Percentiles rank a stretch among this genome's conserved stretches.
These are phyloP conservation scores for Mamestra configurata DNA, from an alignment of 1,140 invertebrate species.

Conservation along the genomic window DNA sequence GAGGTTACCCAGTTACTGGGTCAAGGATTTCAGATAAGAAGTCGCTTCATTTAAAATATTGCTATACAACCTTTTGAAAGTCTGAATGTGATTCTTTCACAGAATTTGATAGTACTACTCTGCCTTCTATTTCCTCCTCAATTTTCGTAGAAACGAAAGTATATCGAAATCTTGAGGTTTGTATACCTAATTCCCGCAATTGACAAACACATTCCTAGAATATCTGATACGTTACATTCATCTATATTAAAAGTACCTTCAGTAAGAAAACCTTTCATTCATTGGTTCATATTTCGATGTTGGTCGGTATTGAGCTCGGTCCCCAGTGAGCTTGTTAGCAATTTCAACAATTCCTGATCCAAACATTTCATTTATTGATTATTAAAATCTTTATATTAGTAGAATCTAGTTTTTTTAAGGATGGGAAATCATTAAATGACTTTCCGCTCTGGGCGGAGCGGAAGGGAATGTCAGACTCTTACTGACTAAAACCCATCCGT, in stretches of 20 bases:
- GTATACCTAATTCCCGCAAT: not conserved
- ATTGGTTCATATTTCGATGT: constrained; percentile 1
- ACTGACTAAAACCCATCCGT: no score
- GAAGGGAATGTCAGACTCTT: no score
- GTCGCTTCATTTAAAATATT: no score
- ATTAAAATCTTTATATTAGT: no score
- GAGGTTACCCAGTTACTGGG: no score
- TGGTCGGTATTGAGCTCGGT: not conserved
- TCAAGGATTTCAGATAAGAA: no score
- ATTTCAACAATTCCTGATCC: not conserved
- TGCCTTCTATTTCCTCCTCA: not conserved
- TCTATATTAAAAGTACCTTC: constrained; percentile 6
- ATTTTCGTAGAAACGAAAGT: not conserved
- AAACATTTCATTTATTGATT: not conserved
- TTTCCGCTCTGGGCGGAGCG: no score
- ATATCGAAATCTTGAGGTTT: constrained; percentile 5
- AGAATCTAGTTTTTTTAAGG: no score
- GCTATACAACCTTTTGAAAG: no score
- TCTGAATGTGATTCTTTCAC: no score
- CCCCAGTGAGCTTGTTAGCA: not conserved
- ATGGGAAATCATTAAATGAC: no score
- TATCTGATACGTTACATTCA: constrained; percentile 19
- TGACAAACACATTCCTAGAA: not conserved
- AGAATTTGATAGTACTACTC: not conserved
- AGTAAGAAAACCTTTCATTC: not conserved